phyloP scores from a whole-genome alignment of 2,797 vertebrate genomes.

The Enteromius mattozi region DNA sequence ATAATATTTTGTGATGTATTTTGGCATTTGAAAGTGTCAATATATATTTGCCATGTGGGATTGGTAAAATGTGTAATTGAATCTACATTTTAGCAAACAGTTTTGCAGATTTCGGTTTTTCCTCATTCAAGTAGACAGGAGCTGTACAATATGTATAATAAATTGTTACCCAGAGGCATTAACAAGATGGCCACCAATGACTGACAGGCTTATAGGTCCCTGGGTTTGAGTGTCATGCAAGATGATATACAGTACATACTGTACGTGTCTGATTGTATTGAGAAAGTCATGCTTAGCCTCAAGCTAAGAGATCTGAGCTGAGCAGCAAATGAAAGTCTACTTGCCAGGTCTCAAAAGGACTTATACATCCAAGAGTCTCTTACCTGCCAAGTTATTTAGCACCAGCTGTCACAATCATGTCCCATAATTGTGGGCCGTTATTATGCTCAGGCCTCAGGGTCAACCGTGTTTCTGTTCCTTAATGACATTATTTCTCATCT shows the following conservation, averaged over 20 bases:
- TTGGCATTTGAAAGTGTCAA: too few relatives aligned
- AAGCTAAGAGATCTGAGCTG: constrained; percentile 27
- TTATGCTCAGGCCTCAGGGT: constrained; percentile 20
- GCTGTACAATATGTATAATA: background rate
- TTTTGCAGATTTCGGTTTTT: background rate
- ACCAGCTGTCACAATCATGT: constrained; percentile 35
- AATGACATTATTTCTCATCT: constrained; percentile 10
- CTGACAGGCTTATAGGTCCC: background rate
- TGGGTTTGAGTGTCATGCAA: background rate
- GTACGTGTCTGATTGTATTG: background rate
- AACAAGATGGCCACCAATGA: background rate
- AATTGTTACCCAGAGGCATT: constrained; percentile 16
- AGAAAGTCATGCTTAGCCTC: constrained; percentile 43
- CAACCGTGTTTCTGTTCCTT: constrained; percentile 24
- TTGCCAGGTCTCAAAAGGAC: constrained; percentile 25
- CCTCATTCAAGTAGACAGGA: background rate
- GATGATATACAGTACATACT: background rate
- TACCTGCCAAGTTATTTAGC: constrained; percentile 50
- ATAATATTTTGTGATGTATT: too few relatives aligned
- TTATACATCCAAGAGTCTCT: constrained; percentile 24
- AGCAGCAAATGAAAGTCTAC: constrained; percentile 27
- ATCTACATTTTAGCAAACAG: background rate
- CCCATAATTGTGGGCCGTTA: constrained; percentile 14
- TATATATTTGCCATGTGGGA: background rate
- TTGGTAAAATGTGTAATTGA: background rate